Conservation (phyloP, 1,140 invertebrate genomes). For the Gonioctena quinquepunctata region DNA sequence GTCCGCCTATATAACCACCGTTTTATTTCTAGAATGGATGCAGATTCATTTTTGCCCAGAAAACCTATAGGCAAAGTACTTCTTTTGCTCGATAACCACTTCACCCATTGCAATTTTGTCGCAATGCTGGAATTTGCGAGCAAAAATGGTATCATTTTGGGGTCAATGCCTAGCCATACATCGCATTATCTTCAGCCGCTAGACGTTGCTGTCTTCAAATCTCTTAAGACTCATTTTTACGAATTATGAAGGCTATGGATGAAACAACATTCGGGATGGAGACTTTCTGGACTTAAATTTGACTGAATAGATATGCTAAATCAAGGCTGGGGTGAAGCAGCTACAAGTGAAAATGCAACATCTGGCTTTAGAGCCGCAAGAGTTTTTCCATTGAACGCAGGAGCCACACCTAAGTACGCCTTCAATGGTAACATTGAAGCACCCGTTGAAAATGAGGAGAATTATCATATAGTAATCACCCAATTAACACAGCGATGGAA, state of each 20-base stretch:
- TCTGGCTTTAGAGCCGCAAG: too few species aligned
- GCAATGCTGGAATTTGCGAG: constrained; percentile 43
- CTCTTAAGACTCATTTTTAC: too few species aligned
- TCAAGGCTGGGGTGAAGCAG: too few species aligned
- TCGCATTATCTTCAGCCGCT: constrained; percentile 50
- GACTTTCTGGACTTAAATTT: not conserved
- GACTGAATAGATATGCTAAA: too few species aligned
- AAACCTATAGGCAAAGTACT: too few species aligned
- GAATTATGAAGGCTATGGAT: too few species aligned
- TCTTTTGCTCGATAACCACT: constrained; percentile 36
- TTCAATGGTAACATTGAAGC: not conserved
- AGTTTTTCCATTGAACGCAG: too few species aligned
- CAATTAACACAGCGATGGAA: not conserved
- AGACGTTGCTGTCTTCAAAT: not conserved
- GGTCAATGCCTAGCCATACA: constrained; percentile 46
- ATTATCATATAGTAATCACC: not conserved
- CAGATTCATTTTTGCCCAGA: constrained; percentile 28
- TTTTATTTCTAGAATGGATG: constrained; percentile 42
- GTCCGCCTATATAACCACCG: constrained; percentile 42
- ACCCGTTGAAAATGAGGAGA: too few species aligned
- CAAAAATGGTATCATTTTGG: constrained; percentile 45
- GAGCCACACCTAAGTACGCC: not conserved
- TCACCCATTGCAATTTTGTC: constrained; percentile 24
- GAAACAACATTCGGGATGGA: too few species aligned
- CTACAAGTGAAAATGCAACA: too few species aligned